Conservation (phyloP, 2,888 invertebrate genomes). For the Pandemis heparana region DNA sequence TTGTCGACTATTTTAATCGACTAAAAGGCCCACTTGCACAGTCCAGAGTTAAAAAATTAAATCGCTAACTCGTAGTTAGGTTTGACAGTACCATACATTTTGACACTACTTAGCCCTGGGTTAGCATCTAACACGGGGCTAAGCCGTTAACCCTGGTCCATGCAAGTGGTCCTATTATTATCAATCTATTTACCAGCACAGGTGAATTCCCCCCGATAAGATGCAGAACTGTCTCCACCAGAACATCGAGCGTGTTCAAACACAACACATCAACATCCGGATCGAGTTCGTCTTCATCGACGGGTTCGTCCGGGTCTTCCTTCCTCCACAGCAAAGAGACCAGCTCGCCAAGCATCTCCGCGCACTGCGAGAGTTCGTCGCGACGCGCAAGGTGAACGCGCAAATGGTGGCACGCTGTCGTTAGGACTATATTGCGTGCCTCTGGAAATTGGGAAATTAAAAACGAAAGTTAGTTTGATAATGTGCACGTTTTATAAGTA, state of each 20-base stretch:
- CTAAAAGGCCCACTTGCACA: no score
- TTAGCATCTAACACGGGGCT: no score
- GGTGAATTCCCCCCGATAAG: slow-evolving; percentile 92
- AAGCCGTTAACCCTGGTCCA: no score
- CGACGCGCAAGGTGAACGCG: slow-evolving; percentile 92
- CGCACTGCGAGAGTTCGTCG: slow-evolving; percentile 93
- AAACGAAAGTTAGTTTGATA: no score
- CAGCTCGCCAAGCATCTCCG: slow-evolving; percentile 95
- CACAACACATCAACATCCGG: slow-evolving; percentile 94
- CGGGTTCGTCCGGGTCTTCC: slow-evolving; percentile 78
- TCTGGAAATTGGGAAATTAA: slow-evolving; percentile 79
- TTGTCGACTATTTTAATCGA: no score
- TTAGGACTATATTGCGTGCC: slow-evolving; percentile 93
- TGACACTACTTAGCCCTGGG: no score
- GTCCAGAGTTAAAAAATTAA: no score
- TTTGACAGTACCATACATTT: no score
- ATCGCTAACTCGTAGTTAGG: no score
- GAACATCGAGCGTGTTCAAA: slow-evolving; percentile 91
- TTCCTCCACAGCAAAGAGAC: slow-evolving; percentile 86
- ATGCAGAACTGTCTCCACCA: slow-evolving; percentile 94
- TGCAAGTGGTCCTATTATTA: no score
- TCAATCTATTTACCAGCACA: slow-evolving; percentile 82
- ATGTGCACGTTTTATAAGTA: no score
- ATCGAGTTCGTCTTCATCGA: slow-evolving; percentile 75
- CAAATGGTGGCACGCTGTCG: slow-evolving; percentile 94